Evolutionary conservation across 2,888 invertebrate genomes (phyloP).

Genomic region (Parochlus steinenii): DNA sequence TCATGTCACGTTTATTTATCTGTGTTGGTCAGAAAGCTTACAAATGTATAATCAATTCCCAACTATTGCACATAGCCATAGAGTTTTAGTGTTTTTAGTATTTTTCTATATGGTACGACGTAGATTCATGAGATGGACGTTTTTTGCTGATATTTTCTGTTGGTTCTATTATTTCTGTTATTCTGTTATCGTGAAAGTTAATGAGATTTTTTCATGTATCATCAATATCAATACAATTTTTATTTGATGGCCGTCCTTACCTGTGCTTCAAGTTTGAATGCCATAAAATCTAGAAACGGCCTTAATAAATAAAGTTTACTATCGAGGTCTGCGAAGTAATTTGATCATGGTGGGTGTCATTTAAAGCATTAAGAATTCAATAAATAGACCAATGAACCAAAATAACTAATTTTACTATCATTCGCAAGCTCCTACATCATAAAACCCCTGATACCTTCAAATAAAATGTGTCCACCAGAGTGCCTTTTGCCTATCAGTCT

Average conservation of each 20-base stretch:
- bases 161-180: conserved; percentile 8
- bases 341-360: too few relatives aligned
- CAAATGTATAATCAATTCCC: conserved; percentile 12
- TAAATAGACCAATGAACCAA: too few relatives aligned
- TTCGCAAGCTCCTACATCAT: too few relatives aligned
- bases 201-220: conserved; percentile 12
- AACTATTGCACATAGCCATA: not conserved
- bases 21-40: conserved; percentile 10
- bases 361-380: too few relatives aligned
- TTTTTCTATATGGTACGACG: too few relatives aligned
- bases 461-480: too few relatives aligned
- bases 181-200: conserved; percentile 8
- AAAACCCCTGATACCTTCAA: too few relatives aligned
- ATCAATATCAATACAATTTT: conserved; percentile 12
- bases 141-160: conserved; percentile 12
- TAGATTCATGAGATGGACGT: too few relatives aligned
- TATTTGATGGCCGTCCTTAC: conserved; percentile 5
- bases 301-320: conserved; percentile 6
- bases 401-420: too few relatives aligned
- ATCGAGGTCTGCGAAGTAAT: too few relatives aligned
- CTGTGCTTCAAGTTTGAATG: not conserved
- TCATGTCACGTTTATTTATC: conserved; percentile 12
- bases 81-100: not conserved
- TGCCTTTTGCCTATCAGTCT: too few relatives aligned
- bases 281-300: conserved; percentile 11